phyloP scores from a whole-genome alignment of 2,888 invertebrate species.

The Cryptocheilus praepositus region DNA sequence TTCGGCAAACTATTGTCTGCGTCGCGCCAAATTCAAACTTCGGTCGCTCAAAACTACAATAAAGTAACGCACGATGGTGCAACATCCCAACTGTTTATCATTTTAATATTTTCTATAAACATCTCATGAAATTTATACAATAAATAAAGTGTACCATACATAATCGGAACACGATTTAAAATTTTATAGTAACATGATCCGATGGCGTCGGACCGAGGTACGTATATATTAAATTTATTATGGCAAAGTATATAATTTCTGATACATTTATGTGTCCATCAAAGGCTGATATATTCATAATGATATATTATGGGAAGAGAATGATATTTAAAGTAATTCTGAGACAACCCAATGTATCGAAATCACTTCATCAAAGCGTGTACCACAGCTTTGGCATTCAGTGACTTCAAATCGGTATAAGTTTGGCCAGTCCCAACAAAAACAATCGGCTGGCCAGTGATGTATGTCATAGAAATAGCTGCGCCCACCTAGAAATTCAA shows the following conservation, averaged over 20 bases:
- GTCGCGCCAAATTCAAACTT: too few relatives aligned
- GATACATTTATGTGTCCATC: conserved; percentile 21
- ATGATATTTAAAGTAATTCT: conserved; percentile 17
- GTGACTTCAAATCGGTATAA: conserved; percentile 96
- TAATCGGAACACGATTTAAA: conserved; percentile 6
- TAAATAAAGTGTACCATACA: conserved; percentile 47
- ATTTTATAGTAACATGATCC: too few relatives aligned
- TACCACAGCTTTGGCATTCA: conserved; percentile 97
- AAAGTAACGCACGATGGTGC: too few relatives aligned
- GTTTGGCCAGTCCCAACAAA: conserved; percentile 99
- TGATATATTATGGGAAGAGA: too few relatives aligned
- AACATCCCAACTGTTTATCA: conserved; percentile 13
- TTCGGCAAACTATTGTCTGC: too few relatives aligned
- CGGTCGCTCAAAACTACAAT: too few relatives aligned
- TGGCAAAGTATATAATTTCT: conserved; percentile 20
- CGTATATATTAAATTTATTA: conserved; percentile 2
- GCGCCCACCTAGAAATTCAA: conserved; percentile 85
- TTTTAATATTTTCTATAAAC: conserved; percentile 59
- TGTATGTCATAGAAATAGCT: conserved; percentile 99
- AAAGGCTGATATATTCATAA: too few relatives aligned
- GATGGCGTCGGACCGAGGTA: background rate
- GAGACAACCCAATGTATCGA: conserved; percentile 29
- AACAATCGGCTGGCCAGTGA: conserved; percentile 99
- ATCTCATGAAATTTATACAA: conserved; percentile 52
- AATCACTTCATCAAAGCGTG: conserved; percentile 93